Percentiles rank a stretch among this genome's conserved stretches.
Evolutionary conservation across 1,140 invertebrate genomes (phyloP).

Genomic region (Penaeus chinensis): DNA sequence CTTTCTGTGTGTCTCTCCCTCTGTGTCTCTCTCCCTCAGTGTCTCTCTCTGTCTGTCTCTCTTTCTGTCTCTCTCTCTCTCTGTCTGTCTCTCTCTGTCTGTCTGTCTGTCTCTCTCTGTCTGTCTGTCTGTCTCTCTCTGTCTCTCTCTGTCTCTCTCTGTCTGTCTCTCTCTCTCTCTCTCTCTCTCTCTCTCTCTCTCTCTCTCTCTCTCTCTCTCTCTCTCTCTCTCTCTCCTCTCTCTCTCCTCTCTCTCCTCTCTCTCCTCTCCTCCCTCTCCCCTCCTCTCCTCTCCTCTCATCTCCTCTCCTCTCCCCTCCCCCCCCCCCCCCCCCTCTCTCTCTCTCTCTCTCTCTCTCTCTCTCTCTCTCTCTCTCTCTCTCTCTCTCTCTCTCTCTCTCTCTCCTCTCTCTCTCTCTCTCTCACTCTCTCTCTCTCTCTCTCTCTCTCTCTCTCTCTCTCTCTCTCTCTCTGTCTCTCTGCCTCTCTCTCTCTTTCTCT

Average conservation of each 20-base stretch:
- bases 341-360: not conserved
- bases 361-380: too few species aligned
- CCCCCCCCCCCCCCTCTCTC: not conserved
- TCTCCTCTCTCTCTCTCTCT: too few species aligned
- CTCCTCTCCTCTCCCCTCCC: not conserved
- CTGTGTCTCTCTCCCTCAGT: not conserved
- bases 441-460: too few species aligned
- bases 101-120: too few species aligned
- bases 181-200: slow-evolving; percentile 8
- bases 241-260: not conserved
- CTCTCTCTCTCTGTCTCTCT: not conserved
- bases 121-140: not conserved
- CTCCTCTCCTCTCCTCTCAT: not conserved
- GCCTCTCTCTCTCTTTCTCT: not conserved
- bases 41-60: not conserved
- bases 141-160: slow-evolving; percentile 16
- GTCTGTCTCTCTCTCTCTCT: slow-evolving; percentile 13
- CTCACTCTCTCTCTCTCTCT: too few species aligned
- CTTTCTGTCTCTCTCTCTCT: too few species aligned
- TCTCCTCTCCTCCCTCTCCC: not conserved
- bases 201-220: not conserved
- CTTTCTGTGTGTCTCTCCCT: not conserved
- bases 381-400: too few species aligned
- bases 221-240: not conserved
- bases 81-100: too few species aligned